Evolutionary conservation across 2,113 vertebrate species (phyloP), one percentile per base, ranked within the genome.

Genomic region (Brachyistius frenatus): DNA sequence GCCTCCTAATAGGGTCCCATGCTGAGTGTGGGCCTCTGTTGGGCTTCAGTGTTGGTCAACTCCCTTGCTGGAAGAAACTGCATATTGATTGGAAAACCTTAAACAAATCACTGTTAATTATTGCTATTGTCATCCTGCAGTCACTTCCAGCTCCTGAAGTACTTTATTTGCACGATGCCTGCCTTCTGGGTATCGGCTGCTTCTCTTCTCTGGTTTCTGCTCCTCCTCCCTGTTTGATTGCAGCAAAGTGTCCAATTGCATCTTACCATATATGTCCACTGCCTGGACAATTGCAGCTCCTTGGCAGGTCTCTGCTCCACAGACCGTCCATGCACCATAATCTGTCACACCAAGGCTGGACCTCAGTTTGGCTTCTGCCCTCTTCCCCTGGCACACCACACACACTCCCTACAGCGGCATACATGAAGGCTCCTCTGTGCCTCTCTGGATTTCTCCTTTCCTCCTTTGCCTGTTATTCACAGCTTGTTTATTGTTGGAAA

Each of bases 391-490:
- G 31, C 53, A 73, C 37, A 54, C 30, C 52, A 57, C 33, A 54
- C 41, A 30, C 35, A 15, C 46, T 0, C 37, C 35, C 11, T 14
- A n/a, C 3, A 0, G 57, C 9, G 2, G n/a, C 55, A 63, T 47
- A 83, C 77, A 80, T 62, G 81, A 77, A 58, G 69, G 74, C 74
- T 78, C 66, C 78, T 70, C 69, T 53, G 30, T 75, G 74, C 66
- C 70, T 76, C 50, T 81, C 63, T 75, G 78, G 74, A 71, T 79
- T 47, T 49, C 53, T 61, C 47, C 23, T 50, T 57, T 60, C 74
- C 61, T 66, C 14, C 70, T 53, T 47, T 84, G 55, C 75, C 68
- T 80, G 67, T 80, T 74, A 76, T 80, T 77, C 79, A 80, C 80
- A 80, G 79, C 44, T 83, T 73, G 83, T 83, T 78, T 80, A 23